phyloP scores from a whole-genome alignment of 2,888 invertebrate genomes.

The Calliphora vomitoria region DNA sequence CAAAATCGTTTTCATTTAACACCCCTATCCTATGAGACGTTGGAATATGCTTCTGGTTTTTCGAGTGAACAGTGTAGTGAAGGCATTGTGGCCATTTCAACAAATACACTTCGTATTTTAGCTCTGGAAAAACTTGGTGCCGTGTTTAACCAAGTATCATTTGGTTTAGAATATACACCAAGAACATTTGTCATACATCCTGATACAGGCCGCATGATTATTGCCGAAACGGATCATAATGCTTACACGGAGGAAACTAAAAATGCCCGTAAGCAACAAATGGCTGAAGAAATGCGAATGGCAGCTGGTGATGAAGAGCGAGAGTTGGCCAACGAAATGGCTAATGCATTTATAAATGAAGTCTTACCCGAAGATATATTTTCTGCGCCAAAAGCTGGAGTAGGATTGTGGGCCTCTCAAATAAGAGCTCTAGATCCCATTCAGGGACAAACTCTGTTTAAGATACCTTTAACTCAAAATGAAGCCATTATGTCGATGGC shows the following conservation, averaged over 20 bases:
- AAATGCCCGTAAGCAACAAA: constrained; percentile 94
- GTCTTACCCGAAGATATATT: constrained; percentile 97
- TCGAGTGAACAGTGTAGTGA: constrained; percentile 99
- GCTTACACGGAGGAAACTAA: constrained; percentile 99
- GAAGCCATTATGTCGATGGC: constrained; percentile 97
- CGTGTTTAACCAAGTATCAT: constrained; percentile 98
- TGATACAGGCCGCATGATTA: constrained; percentile 94
- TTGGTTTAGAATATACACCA: constrained; percentile 97
- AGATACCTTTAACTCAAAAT: constrained; percentile 95
- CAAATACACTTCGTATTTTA: constrained; percentile 98
- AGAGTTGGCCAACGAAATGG: constrained; percentile 98
- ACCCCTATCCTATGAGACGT: constrained; percentile 96
- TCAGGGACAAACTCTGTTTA: constrained; percentile 90
- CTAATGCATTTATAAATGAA: constrained; percentile 97
- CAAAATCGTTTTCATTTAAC: constrained; percentile 98
- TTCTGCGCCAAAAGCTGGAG: constrained; percentile 97
- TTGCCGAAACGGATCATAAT: constrained; percentile 99
- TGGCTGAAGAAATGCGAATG: constrained; percentile 99
- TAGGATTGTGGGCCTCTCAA: constrained; percentile 97
- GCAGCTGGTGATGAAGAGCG: constrained; percentile 98
- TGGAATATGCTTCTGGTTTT: constrained; percentile 99
- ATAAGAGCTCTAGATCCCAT: constrained; percentile 95
- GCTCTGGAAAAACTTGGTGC: constrained; percentile 99
- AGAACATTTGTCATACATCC: constrained; percentile 96
- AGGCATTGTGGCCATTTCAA: constrained; percentile 99